Conservation (phyloP, 2,113 vertebrate species). For the Coreoperca whiteheadi region DNA sequence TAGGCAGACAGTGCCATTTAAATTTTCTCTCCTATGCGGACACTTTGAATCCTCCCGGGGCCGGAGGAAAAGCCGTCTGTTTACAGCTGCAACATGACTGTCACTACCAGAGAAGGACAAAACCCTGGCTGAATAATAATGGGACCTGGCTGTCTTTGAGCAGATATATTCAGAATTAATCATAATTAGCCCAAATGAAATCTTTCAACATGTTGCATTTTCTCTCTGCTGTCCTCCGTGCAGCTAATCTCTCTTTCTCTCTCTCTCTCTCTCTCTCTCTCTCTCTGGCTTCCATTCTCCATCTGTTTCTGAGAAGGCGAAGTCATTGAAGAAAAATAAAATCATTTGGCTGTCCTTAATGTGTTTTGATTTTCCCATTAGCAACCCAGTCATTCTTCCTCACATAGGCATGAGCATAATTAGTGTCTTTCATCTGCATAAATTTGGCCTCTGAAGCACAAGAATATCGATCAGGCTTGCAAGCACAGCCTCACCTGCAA, state of each 20-base stretch:
- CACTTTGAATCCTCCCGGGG: conserved; percentile 18
- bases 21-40: conserved; percentile 50
- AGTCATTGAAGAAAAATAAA: conserved; percentile 77
- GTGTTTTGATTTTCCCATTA: conserved; percentile 86
- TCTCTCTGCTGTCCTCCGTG: background rate
- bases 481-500: conserved; percentile 44
- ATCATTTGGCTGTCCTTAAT: conserved; percentile 79
- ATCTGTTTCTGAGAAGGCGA: conserved; percentile 69
- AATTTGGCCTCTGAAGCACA: conserved; percentile 71
- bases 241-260: conserved; percentile 31
- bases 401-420: conserved; percentile 74
- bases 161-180: conserved; percentile 63
- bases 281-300: conserved; percentile 51
- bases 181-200: conserved; percentile 66
- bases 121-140: conserved; percentile 45
- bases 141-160: conserved; percentile 47
- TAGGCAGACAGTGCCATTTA: background rate
- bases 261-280: conserved; percentile 30
- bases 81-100: conserved; percentile 40
- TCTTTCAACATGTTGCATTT: conserved; percentile 56
- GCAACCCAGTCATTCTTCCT: conserved; percentile 76
- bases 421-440: conserved; percentile 82
- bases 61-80: conserved; percentile 13
- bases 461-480: conserved; percentile 68
- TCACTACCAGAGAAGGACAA: conserved; percentile 34